Conservation (phyloP, 2,797 vertebrate species). For the Cichlasoma orientale region DNA sequence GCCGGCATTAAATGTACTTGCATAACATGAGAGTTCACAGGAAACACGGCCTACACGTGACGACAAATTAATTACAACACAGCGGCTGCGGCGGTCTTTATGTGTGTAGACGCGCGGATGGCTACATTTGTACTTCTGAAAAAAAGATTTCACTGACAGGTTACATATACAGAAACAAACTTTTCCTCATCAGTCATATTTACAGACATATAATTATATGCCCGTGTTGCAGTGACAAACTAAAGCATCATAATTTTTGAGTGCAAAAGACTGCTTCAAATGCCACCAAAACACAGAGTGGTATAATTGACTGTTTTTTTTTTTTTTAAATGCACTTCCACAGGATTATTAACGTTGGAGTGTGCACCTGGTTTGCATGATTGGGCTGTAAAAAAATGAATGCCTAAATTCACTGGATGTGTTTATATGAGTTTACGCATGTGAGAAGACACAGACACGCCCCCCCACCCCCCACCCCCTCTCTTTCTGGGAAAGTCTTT, state of each 20-base stretch:
- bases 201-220: conserved; percentile 21
- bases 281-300: conserved; percentile 26
- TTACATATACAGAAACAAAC: neutral
- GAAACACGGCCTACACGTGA: neutral
- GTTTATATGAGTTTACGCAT: neutral
- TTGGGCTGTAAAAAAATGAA: neutral
- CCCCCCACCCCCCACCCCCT: too few species aligned
- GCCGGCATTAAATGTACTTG: conserved; percentile 8
- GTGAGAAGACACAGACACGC: neutral
- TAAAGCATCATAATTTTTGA: conserved; percentile 28
- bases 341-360: neutral
- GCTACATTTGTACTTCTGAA: neutral
- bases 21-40: conserved; percentile 8
- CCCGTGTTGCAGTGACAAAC: conserved; percentile 5
- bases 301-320: neutral
- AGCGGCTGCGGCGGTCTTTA: neutral
- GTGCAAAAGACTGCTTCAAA: conserved; percentile 29
- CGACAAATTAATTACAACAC: neutral
- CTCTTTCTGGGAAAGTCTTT: conserved; percentile 7
- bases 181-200: neutral
- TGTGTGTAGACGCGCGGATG: neutral
- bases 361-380: conserved; percentile 18
- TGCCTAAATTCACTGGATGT: neutral
- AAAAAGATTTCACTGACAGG: neutral
- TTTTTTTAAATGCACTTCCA: neutral